Evolutionary conservation across 35 echinoderm and acorn worm species (phyloP), one percentile per base, ranked within the genome.

Genomic region (Acanthaster planci): DNA sequence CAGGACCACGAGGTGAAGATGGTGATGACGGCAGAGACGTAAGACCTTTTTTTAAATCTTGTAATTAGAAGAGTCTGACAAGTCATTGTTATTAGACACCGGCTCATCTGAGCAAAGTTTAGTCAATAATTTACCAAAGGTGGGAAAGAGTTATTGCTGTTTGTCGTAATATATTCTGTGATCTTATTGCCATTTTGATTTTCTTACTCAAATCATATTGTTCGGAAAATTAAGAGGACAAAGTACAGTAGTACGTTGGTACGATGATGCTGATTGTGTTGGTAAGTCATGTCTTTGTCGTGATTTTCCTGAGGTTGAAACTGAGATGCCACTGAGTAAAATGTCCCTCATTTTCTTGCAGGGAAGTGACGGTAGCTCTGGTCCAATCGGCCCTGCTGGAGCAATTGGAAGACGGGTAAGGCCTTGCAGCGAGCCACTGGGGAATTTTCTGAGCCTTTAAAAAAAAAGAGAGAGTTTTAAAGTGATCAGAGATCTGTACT

Each of bases 21-120:
- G 64, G 64, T 72, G 64, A 72, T 34, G 29, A 35, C 19, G 64
- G 64, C 64, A 72, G 64, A 72, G 64, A 72, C 10, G 64, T 72
- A 72, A 72, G 64, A 14, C 34, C 2, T 0, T 7, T 0, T 59
- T 14, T 72, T 27, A 72, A 72, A 72, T 72, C 30, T n/a, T 31
- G 14, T 72, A 14, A n/a, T n/a, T 18, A 59, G 0, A 21, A 2
- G 27, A 7, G 19, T 59, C 18, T 7, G 55, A 1, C 55, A 1
- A 14, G 27, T 59, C 19, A 59, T 59, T n/a, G 27, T 59, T 6
- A 59, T 58, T 56, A 56, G 22, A 18, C 0, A 56, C 22, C 16
- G 15, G 1, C 54, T 18, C 1, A 18, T 56, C 54, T 56, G n/a
- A n/a, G n/a, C n/a, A n/a, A n/a, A n/a, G n/a, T n/a, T n/a, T n/a